Base-by-base conservation (phyloP, 2,797 vertebrate genomes). In the Loriculus beryllinus region DNA sequence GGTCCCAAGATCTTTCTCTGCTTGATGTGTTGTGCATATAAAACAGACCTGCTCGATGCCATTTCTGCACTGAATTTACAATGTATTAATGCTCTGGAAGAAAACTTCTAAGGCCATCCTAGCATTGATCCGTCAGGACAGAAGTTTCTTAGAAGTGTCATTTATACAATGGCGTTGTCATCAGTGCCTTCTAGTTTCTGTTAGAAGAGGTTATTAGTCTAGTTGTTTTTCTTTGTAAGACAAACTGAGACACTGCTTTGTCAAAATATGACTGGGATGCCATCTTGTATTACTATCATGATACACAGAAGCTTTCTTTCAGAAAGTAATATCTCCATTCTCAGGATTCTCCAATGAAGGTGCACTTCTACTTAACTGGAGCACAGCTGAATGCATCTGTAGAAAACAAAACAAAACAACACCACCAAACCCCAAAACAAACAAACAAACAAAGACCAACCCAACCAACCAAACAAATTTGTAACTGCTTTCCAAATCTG, bases 341-440 rank as follows among this genome's bases (percentile, higher is more conserved):
- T 59, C 37, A 52, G 52, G 10, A n/a, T 80, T 57, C 59, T 39
- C 22, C 23, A 48, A 19, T 29, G 31, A 42, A 48, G 26, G 48
- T 60, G 45, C 14, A 6, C 26, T 75, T 59, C 1, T 2, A n/a
- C 23, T 39, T 43, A 47, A 48, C 0, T 0, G 31, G 20, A 80
- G 21, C n/a, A 47, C 14, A 29, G 19, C 29, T 65, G 35, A 59
- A 70, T 56, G 48, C 33, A 69, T 21, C 39, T 67, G 21, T 42
- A 29, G n/a, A 49, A 47, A n/a, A 39, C 26, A 10, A 47, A n/a
- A 39, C 26, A 10, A 10, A 56, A 21, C 21, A 33, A 56, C 21
- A 56, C 20, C 12, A 54, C 20, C 11, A 22, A 13, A 29, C 6
- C 7, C 6, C n/a, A 35, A 31, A 10, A 14, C 6, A 43, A 43